Conservation (phyloP, 2,797 vertebrate genomes). For the Cottoperca gobio region DNA sequence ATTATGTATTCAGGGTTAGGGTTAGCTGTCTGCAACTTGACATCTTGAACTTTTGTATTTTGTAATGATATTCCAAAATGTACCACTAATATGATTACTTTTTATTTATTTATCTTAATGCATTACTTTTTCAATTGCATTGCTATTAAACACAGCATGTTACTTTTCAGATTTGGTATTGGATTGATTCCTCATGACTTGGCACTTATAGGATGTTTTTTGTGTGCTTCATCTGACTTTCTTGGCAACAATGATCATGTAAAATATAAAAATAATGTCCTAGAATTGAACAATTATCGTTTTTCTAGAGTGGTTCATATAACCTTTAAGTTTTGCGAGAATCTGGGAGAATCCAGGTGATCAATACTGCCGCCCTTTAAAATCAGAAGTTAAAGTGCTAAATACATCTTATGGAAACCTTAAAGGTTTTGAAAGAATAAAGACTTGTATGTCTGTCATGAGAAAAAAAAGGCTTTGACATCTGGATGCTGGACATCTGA, state of each 20-base stretch:
- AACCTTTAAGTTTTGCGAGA: not conserved
- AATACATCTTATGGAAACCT: constrained; percentile 12
- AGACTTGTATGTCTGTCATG: constrained; percentile 31
- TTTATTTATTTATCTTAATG: no score
- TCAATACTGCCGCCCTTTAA: constrained; percentile 10
- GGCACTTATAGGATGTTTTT: not conserved
- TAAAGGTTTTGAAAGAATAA: constrained; percentile 13
- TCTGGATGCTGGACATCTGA: no score
- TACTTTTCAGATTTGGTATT: not conserved
- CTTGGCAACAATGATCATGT: not conserved
- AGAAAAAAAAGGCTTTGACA: constrained; percentile 26
- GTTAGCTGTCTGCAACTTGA: not conserved
- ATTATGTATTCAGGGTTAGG: not conserved
- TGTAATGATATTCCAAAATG: not conserved
- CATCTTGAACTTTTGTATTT: no score
- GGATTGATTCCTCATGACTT: constrained; percentile 2
- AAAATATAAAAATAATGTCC: not conserved
- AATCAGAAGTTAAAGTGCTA: not conserved
- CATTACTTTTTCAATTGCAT: not conserved
- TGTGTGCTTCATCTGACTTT: not conserved
- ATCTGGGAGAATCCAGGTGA: not conserved
- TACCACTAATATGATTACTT: not conserved
- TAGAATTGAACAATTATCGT: not conserved
- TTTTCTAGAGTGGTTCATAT: not conserved
- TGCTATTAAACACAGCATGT: not conserved